Base-by-base conservation (phyloP, 2,797 vertebrate genomes). In the Enteromius afrohamiltoni region DNA sequence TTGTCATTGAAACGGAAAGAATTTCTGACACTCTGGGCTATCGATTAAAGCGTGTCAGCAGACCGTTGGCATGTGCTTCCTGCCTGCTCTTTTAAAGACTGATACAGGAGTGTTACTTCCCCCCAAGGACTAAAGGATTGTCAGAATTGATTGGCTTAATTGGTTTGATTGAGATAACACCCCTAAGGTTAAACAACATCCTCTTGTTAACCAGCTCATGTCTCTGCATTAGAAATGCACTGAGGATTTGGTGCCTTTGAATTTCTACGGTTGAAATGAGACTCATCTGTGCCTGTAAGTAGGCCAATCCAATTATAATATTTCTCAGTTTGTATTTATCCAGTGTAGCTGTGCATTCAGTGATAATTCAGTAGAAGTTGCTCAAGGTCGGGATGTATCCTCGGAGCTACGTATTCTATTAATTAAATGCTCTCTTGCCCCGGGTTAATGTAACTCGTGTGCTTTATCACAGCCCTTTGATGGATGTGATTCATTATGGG, bases 61-160 rank as follows among this genome's bases (percentile, higher is more conserved):
- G 78, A 31, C 37, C 3, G 5, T n/a, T 80, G 42, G 34, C 62
- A 69, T 65, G 49, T 47, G 40, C 78, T 82, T 85, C 68, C 77
- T 60, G 74, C 45, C 58, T 71, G 65, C 62, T 64, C 58, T 82
- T 71, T 71, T 74, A 71, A 76, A 78, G 65, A 65, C 67, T 21
- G 31, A 62, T 76, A 55, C 37, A 62, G 23, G 19, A 75, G 73
- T 34, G 62, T 64, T 62, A 21, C 70, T 49, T 23, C 19, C 34
- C 74, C 58, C 40, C 23, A 1, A 21, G 26, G 62, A 37, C 53
- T 47, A 11, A 6, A 14, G 67, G 71, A 74, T 74, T 62, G 62
- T 34, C 74, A 53, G 60, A 58, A 85, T 85, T 85, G 70, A 80
- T 81, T 49, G 68, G 26, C 40, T 79, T 86, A 83, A 85, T 83